Evolutionary conservation across 2,888 invertebrate genomes (phyloP).

Genomic region (Syrista parreyssii): DNA sequence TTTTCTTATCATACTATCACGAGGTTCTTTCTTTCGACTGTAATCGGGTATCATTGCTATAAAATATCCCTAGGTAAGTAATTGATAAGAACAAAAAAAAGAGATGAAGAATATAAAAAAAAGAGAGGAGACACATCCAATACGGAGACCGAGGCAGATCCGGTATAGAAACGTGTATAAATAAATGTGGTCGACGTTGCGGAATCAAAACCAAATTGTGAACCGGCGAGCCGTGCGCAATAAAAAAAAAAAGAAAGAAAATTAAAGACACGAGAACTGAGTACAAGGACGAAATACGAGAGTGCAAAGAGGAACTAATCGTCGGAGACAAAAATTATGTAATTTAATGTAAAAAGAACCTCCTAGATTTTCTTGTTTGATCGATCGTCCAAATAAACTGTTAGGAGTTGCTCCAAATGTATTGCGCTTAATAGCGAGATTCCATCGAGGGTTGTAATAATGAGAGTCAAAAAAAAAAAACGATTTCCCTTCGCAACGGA

Average conservation of each 20-base stretch:
- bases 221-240: neutral
- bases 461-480: too few species aligned
- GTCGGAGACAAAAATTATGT: neutral
- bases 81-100: slow-evolving; percentile 2
- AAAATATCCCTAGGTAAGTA: slow-evolving; percentile 48
- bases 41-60: neutral
- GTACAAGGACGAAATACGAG: neutral
- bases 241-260: neutral
- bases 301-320: neutral
- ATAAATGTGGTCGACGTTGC: neutral
- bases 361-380: neutral
- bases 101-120: too few species aligned
- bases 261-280: neutral
- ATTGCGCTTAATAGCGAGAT: neutral
- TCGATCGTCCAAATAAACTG: neutral
- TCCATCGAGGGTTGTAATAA: neutral
- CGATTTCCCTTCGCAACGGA: neutral
- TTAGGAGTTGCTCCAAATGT: neutral
- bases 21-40: neutral
- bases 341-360: neutral
- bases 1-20: neutral
- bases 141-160: neutral
- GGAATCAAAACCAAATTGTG: neutral
- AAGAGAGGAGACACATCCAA: neutral
- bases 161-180: neutral